Evolutionary conservation across 2,888 invertebrate genomes (phyloP).

Genomic region (Tenthredo scrophulariae): DNA sequence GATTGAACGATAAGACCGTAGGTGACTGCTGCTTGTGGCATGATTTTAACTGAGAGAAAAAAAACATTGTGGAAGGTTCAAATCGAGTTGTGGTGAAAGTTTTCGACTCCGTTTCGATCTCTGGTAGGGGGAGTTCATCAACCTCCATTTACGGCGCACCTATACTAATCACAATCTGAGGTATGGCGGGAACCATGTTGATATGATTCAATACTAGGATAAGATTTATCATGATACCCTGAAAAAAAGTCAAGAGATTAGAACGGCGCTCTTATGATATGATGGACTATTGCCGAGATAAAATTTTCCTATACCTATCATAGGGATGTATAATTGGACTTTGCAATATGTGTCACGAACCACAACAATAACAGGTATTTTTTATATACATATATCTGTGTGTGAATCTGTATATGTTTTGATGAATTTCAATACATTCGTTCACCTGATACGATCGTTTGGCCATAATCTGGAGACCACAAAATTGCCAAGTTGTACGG

Average conservation of each 20-base stretch:
- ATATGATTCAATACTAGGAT: background rate
- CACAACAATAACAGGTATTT: background rate
- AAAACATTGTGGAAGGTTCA: background rate
- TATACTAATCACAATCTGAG: background rate
- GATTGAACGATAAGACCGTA: background rate
- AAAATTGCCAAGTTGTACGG: conserved; percentile 15
- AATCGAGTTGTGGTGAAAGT: conserved; percentile 19
- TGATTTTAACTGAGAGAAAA: background rate
- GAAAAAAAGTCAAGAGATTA: background rate
- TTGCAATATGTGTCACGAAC: background rate
- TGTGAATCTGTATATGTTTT: background rate
- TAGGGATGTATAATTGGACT: background rate
- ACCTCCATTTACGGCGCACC: background rate
- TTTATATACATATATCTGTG: background rate
- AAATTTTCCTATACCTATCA: background rate
- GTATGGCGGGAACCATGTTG: background rate
- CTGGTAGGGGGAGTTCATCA: conserved; percentile 27
- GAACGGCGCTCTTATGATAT: background rate
- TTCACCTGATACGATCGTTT: background rate
- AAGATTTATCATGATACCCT: background rate
- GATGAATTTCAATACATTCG: background rate
- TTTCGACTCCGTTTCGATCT: background rate
- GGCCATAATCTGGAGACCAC: background rate
- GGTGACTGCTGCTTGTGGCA: background rate
- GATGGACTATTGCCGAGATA: background rate